phyloP scores from a whole-genome alignment of 1,140 invertebrate genomes.

The Polypedilum vanderplanki region DNA sequence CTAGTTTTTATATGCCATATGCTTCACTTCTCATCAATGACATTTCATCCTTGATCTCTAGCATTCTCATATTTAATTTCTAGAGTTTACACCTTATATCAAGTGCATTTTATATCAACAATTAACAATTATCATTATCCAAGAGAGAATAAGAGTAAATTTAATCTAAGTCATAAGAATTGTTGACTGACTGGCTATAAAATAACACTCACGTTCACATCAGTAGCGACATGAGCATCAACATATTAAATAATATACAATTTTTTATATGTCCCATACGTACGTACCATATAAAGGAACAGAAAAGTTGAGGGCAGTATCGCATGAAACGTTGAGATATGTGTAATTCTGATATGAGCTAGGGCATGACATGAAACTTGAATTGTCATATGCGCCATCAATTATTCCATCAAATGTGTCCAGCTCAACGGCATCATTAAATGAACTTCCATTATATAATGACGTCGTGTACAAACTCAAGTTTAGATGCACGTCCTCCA shows the following conservation, averaged over 20 bases:
- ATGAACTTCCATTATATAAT: background rate
- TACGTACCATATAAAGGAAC: slow-evolving; percentile 41
- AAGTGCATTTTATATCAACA: no score
- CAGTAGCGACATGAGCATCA: background rate
- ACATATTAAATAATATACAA: background rate
- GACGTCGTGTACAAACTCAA: background rate
- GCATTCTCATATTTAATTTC: no score
- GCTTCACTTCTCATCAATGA: no score
- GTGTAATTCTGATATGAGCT: slow-evolving; percentile 31
- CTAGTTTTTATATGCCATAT: no score
- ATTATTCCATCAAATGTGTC: slow-evolving; percentile 2
- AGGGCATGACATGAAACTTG: background rate
- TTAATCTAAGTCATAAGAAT: no score
- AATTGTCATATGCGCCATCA: background rate
- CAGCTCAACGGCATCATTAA: background rate
- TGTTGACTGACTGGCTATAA: background rate
- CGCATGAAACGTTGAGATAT: slow-evolving; percentile 42
- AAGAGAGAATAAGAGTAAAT: no score
- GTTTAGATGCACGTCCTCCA: background rate
- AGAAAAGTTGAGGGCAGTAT: slow-evolving; percentile 38
- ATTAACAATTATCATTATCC: no score
- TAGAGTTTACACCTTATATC: no score
- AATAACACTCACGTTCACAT: background rate
- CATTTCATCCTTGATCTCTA: no score
- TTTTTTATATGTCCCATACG: slow-evolving; percentile 32